Evolutionary conservation across 2,797 vertebrate genomes (phyloP), one percentile per base, ranked within the genome.

Genomic region (Gastrophryne carolinensis): DNA sequence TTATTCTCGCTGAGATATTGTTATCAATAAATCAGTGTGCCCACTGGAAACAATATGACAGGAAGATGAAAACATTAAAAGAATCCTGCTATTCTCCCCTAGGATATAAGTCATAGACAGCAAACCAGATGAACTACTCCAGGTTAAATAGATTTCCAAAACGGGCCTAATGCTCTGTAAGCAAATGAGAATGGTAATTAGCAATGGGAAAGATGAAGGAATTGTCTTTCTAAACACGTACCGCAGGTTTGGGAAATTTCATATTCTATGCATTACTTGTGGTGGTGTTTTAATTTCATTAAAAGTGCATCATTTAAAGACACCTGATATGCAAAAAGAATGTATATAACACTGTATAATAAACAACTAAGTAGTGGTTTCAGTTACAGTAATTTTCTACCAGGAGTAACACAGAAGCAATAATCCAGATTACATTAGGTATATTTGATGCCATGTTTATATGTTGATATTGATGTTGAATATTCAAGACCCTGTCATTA

Each of bases 11-110:
- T n/a, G 27, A 75, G 54, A 68, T 64, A 70, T 70, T 76, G 74
- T 62, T 76, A 63, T 65, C 75, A 64, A 65, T 70, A 77, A 77
- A 77, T 77, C 75, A 77, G 37, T 17, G 37, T 63, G 34, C 65
- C 66, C 41, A 37, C 66, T 70, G 58, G 30, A 71, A 65, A 64
- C 23, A 24, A 30, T 29, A 54, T 71, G 52, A 57, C 58, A 71
- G 23, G 19, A 62, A 76, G 49, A 70, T 76, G 73, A 61, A 69
- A 53, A 69, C 60, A 62, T 61, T 35, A 68, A 52, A 61, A 52
- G 44, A 63, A 47, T 54, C 26, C 41, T 41, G 26, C 52, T 23
- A 50, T 53, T 57, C 61, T 76, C 35, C 2, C 2, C 47, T 62
- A 23, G 21, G 19, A 60, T 52, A 10, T 53, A 23, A 35, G 26